phyloP scores from a whole-genome alignment of 2,888 invertebrate genomes.

The Chydorus sphaericus region DNA sequence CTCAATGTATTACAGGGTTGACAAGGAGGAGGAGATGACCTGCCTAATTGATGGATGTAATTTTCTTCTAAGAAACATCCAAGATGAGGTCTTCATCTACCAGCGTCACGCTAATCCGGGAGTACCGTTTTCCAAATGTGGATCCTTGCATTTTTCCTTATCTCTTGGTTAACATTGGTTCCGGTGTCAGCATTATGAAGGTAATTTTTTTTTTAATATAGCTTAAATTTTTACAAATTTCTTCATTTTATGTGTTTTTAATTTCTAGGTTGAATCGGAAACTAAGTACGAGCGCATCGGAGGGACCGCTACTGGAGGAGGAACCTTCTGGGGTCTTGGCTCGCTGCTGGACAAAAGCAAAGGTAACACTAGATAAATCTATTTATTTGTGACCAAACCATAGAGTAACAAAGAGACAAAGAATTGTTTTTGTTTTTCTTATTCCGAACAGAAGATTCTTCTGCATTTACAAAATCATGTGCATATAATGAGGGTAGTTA shows the following conservation, averaged over 20 bases:
- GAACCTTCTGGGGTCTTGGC: constrained; percentile 55
- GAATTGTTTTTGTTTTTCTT: no score
- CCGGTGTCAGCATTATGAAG: constrained; percentile 52
- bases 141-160: constrained; percentile 48
- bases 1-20: constrained; percentile 36
- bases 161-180: constrained; percentile 51
- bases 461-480: no score
- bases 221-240: neutral
- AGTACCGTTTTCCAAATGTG: constrained; percentile 45
- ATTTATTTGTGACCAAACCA: no score
- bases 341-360: constrained; percentile 47
- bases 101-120: constrained; percentile 42
- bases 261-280: constrained; percentile 43
- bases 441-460: no score
- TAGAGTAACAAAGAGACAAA: no score
- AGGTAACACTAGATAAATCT: constrained; percentile 27
- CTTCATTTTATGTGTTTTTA: constrained; percentile 4
- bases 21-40: constrained; percentile 49
- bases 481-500: no score
- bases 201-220: constrained; percentile 27
- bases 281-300: constrained; percentile 47
- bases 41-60: constrained; percentile 52
- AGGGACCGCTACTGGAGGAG: constrained; percentile 52
- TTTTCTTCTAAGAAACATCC: constrained; percentile 49
- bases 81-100: constrained; percentile 48